A percentile compares a stretch with the other conserved stretches of the same genome.
Conservation (phyloP, 2,888 invertebrate species). For the Eilema depressum region DNA sequence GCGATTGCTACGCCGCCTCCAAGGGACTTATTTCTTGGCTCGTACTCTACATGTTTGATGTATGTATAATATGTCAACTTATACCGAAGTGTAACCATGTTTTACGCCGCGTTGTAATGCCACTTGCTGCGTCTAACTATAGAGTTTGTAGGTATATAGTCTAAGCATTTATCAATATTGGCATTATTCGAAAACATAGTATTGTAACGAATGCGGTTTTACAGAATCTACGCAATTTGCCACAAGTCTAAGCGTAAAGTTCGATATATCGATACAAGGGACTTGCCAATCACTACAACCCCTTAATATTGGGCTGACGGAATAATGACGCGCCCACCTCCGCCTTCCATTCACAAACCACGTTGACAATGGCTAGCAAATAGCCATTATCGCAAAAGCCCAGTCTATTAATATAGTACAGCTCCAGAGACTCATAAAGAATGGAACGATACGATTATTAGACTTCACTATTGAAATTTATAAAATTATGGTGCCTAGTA, state of each 20-base stretch:
- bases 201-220: neutral
- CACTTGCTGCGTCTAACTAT: too few relatives aligned
- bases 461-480: slow-evolving; percentile 30
- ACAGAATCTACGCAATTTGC: neutral
- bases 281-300: slow-evolving; percentile 58
- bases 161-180: too few relatives aligned
- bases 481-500: neutral
- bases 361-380: slow-evolving; percentile 83
- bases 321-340: slow-evolving; percentile 82
- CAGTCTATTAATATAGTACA: slow-evolving; percentile 74
- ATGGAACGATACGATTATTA: slow-evolving; percentile 59
- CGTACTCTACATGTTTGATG: too few relatives aligned
- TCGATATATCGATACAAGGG: slow-evolving; percentile 43
- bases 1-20: too few relatives aligned
- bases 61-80: too few relatives aligned
- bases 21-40: too few relatives aligned
- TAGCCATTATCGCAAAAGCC: slow-evolving; percentile 77
- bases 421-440: slow-evolving; percentile 46
- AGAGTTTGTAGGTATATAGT: too few relatives aligned
- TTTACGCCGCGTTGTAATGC: too few relatives aligned
- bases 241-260: neutral
- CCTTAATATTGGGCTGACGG: slow-evolving; percentile 65
- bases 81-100: too few relatives aligned
- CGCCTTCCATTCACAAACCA: slow-evolving; percentile 75
- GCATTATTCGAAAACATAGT: too few relatives aligned